phyloP scores from a whole-genome alignment of 2,888 invertebrate species.

The Choreutis nemorana region DNA sequence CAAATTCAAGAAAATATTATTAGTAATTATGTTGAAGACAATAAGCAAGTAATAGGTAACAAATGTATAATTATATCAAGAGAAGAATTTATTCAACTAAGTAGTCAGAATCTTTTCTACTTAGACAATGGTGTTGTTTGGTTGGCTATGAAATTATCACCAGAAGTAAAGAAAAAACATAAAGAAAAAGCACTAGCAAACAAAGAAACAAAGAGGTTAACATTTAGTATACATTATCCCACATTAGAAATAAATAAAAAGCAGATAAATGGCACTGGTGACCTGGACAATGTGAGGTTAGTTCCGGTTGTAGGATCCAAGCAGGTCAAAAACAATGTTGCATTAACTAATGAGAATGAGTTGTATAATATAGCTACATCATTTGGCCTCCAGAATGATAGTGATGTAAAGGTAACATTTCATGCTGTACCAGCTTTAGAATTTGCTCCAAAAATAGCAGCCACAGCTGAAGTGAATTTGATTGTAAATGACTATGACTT shows the following conservation, averaged over 20 bases:
- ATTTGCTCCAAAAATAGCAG: conserved; percentile 46
- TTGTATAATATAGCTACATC: conserved; percentile 31
- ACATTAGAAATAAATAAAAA: conserved; percentile 47
- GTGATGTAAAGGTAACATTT: conserved; percentile 32
- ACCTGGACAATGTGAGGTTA: conserved; percentile 32
- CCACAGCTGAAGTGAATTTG: conserved; percentile 40
- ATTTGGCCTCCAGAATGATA: conserved; percentile 25
- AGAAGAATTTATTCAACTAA: conserved; percentile 42
- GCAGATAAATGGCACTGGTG: conserved; percentile 20
- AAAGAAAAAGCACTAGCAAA: conserved; percentile 17
- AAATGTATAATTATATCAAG: conserved; percentile 48
- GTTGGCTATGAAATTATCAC: conserved; percentile 38
- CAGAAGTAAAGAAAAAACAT: conserved; percentile 27
- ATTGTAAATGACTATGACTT: conserved; percentile 49
- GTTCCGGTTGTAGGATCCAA: conserved; percentile 43
- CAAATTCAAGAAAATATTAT: conserved; percentile 24
- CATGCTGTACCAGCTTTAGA: conserved; percentile 42
- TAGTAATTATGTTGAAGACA: conserved; percentile 28
- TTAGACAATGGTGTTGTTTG: conserved; percentile 50
- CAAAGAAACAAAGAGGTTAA: conserved; percentile 19
- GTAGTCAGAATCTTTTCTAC: conserved; percentile 53
- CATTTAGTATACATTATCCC: conserved; percentile 33
- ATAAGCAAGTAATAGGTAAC: conserved; percentile 28
- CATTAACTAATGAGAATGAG: conserved; percentile 41
- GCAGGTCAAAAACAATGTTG: conserved; percentile 26